These are phyloP conservation scores for Gobio gobio DNA, from an alignment of 2,113 vertebrate genomes.

Conservation along the genomic window DNA sequence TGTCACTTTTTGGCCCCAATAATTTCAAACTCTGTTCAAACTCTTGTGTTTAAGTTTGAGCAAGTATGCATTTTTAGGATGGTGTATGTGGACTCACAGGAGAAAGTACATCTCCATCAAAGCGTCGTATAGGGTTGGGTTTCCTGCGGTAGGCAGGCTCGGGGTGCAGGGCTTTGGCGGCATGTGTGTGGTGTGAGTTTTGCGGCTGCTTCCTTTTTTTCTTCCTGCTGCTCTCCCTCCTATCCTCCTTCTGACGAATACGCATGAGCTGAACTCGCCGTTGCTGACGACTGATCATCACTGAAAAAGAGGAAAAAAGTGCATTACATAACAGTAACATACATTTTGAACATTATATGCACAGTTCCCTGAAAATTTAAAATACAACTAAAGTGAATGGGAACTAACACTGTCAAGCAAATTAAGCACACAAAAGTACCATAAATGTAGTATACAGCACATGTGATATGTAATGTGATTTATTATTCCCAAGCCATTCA, in stretches of 20 bases:
- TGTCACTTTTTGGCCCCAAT: not conserved
- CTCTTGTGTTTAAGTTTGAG: not conserved
- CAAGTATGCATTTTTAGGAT: not conserved
- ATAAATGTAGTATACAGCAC: not conserved
- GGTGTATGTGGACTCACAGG: slow-evolving; percentile 79
- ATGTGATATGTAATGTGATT: not conserved
- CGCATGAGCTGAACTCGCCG: slow-evolving; percentile 93
- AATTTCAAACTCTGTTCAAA: not conserved
- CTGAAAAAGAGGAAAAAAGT: slow-evolving; percentile 67
- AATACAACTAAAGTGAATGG: not conserved
- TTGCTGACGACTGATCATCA: slow-evolving; percentile 95
- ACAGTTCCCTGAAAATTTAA: not conserved
- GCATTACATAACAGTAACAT: not conserved
- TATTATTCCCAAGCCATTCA: not conserved
- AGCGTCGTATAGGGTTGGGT: slow-evolving; percentile 94
- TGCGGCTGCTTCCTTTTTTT: slow-evolving; percentile 79
- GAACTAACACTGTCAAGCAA: too few species aligned
- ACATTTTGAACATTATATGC: not conserved
- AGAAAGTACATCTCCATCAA: slow-evolving; percentile 95
- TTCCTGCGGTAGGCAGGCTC: slow-evolving; percentile 94
- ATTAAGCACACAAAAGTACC: too few species aligned
- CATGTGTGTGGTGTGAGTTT: slow-evolving; percentile 74
- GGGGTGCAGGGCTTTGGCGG: slow-evolving; percentile 76
- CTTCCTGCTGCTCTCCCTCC: slow-evolving; percentile 87
- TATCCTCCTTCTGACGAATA: slow-evolving; percentile 92